Evolutionary conservation across 2,797 vertebrate genomes (phyloP), one percentile per base, ranked within the genome.

Genomic region (Gymnothorax javanicus): DNA sequence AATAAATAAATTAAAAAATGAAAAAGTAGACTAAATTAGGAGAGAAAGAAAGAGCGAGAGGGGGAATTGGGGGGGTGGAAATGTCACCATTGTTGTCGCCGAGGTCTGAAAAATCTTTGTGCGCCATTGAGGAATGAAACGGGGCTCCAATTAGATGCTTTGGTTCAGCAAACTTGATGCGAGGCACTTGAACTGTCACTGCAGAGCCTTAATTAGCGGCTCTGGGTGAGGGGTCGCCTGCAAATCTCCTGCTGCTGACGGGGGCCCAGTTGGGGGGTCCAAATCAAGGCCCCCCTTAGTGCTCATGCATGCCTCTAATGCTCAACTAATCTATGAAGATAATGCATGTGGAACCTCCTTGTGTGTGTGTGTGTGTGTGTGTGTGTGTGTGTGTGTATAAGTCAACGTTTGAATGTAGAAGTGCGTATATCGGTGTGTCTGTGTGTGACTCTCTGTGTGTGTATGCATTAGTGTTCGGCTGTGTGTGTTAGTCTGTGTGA

Each of bases 121-220:
- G 23, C 89, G 89, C 94, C 92, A 92, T 94, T 92, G 94, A 95
- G 95, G 91, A 92, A 90, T 93, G 91, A 94, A 95, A 95, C 94
- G 95, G 93, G 87, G 92, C 94, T 94, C 97, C 97, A 98, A 97
- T 97, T 97, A 98, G 96, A 96, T 94, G 96, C 96, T 94, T 95
- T 92, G 89, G 94, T 94, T 94, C 94, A 94, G 94, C 91, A 94
- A 95, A 94, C 94, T 94, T 91, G 92, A 92, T 92, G 95, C 92
- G 86, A 95, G 93, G 95, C 95, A 95, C 97, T 97, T 96, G 95
- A 97, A 97, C 96, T 96, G 96, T 97, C 96, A 95, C 97, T 94
- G 95, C 91, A 95, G 96, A 95, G 94, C 96, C 96, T 97, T 98
- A 98, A 98, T 98, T 98, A 98, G 97, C 94, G 93, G 95, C 95